Evolutionary conservation across 1,140 invertebrate species (phyloP).

Genomic region (Hermetia illucens): DNA sequence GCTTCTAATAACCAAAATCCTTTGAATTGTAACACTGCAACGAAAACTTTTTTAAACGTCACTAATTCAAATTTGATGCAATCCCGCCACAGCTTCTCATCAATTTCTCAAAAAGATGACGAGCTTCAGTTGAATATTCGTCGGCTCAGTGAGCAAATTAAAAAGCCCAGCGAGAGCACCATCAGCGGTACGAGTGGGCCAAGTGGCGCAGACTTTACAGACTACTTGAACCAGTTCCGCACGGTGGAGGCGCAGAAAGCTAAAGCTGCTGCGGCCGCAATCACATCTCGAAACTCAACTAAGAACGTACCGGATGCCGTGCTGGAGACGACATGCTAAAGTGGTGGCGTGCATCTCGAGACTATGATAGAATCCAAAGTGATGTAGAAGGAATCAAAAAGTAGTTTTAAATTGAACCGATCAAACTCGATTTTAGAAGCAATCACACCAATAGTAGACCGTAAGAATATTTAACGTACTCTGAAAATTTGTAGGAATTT

Average conservation of each 20-base stretch:
- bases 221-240: slow-evolving; percentile 7
- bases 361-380: too few relatives aligned
- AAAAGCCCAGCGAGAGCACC: background rate
- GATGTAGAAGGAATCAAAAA: too few relatives aligned
- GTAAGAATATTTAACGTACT: too few relatives aligned
- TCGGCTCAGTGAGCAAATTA: slow-evolving; percentile 23
- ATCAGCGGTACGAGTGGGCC: background rate
- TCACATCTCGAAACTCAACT: slow-evolving; percentile 6
- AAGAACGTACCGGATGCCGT: slow-evolving; percentile 14
- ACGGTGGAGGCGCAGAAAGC: slow-evolving; percentile 8
- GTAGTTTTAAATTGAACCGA: too few relatives aligned
- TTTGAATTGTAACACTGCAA: slow-evolving; percentile 3
- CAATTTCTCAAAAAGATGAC: slow-evolving; percentile 14
- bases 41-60: slow-evolving; percentile 10
- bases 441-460: too few relatives aligned
- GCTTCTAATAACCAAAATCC: background rate
- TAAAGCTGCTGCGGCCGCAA: too few relatives aligned
- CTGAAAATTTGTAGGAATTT: too few relatives aligned
- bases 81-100: slow-evolving; percentile 22
- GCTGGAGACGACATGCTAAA: slow-evolving; percentile 25
- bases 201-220: slow-evolving; percentile 6
- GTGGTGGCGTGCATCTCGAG: too few relatives aligned
- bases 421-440: too few relatives aligned
- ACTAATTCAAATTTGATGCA: slow-evolving; percentile 13
- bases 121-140: slow-evolving; percentile 24